Conservation (phyloP, 2,113 vertebrate genomes). For the Zosterops pallidus region DNA sequence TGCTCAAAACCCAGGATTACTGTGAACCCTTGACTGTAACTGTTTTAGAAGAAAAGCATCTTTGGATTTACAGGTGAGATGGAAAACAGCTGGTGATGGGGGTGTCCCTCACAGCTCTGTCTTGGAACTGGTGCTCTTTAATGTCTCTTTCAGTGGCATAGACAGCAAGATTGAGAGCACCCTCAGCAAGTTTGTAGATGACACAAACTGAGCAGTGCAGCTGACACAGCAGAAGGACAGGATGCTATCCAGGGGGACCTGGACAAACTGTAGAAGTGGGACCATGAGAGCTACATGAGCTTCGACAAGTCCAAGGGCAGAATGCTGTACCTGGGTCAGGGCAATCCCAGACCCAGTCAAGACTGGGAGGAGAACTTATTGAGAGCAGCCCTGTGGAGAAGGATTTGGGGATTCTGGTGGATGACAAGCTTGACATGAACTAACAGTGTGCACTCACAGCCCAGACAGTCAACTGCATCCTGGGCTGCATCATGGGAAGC, state of each 20-base stretch:
- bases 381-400: too few species aligned
- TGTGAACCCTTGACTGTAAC: not conserved
- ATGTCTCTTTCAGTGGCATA: too few species aligned
- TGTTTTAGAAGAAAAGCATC: not conserved
- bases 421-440: not conserved
- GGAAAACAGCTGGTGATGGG: not conserved
- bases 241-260: too few species aligned
- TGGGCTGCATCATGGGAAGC: not conserved
- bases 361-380: too few species aligned
- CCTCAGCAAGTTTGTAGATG: not conserved
- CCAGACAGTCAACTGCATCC: too few species aligned
- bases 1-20: not conserved
- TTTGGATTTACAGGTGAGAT: not conserved
- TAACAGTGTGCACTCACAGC: not conserved
- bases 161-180: not conserved
- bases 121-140: not conserved
- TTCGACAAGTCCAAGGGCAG: not conserved
- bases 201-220: not conserved
- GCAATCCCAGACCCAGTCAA: too few species aligned
- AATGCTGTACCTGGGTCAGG: not conserved
- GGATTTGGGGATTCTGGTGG: not conserved
- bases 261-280: not conserved
- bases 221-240: not conserved
- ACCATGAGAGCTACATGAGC: rapidly evolving
- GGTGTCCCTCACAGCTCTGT: not conserved